These are phyloP conservation scores for Lampris megalopsis DNA, from an alignment of 2,113 vertebrate species.

Conservation along the genomic window DNA sequence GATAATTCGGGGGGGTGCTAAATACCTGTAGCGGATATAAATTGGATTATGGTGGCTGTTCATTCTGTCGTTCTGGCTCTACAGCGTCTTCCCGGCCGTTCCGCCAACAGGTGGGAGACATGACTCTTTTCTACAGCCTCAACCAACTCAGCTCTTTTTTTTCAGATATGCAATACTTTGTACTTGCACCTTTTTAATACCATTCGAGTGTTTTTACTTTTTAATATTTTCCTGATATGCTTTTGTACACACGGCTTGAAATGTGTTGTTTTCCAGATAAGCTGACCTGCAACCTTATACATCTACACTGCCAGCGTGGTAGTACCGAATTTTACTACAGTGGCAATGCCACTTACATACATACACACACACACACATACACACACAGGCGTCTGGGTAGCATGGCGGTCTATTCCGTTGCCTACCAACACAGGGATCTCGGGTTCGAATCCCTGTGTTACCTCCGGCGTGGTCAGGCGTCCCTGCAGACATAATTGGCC, in stretches of 20 bases:
- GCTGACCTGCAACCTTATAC: too few relatives aligned
- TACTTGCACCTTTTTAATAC: conserved; percentile 75
- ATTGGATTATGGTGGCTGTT: conserved; percentile 17
- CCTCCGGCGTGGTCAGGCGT: too few relatives aligned
- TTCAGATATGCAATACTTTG: conserved; percentile 78
- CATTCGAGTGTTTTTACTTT: conserved; percentile 66
- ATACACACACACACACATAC: too few relatives aligned
- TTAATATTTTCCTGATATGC: conserved; percentile 55
- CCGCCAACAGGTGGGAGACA: conserved; percentile 6
- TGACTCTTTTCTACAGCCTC: conserved; percentile 64
- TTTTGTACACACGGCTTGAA: conserved; percentile 36
- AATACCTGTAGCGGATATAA: conserved; percentile 31
- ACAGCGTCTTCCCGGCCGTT: conserved; percentile 56
- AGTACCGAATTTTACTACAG: too few relatives aligned
- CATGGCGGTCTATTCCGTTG: too few relatives aligned
- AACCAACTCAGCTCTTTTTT: conserved; percentile 61
- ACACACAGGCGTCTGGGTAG: too few relatives aligned
- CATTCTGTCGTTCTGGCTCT: conserved; percentile 54
- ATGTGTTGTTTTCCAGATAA: not conserved
- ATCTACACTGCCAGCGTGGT: too few relatives aligned
- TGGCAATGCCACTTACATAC: too few relatives aligned
- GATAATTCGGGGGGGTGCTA: not conserved
- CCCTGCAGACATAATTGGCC: too few relatives aligned
- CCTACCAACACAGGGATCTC: too few relatives aligned
- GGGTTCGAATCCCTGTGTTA: too few relatives aligned